Percentiles rank a stretch among this genome's conserved stretches.
These are phyloP conservation scores for Chalcis sispes DNA, from an alignment of 2,888 invertebrate genomes.

Conservation along the genomic window DNA sequence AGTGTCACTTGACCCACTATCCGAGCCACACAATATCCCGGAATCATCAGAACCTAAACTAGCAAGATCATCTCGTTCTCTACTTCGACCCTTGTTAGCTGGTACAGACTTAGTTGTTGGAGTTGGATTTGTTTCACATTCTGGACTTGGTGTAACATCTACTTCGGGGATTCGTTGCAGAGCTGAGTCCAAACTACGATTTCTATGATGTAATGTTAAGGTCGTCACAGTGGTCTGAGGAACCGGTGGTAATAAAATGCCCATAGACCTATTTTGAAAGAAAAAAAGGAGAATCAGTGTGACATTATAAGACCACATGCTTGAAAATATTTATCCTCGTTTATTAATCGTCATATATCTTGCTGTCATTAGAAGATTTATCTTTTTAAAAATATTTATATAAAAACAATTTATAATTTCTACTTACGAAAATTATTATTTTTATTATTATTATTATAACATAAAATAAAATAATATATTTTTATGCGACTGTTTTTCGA, in stretches of 20 bases:
- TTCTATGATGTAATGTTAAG: conserved; percentile 82
- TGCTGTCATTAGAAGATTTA: too few species aligned
- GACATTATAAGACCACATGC: neutral
- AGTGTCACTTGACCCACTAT: conserved; percentile 76
- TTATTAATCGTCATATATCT: too few species aligned
- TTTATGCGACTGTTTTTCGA: too few species aligned
- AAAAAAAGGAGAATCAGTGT: neutral
- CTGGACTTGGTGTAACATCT: conserved; percentile 83
- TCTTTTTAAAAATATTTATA: too few species aligned
- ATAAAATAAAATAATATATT: too few species aligned
- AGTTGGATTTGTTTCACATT: conserved; percentile 77
- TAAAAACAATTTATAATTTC: too few species aligned
- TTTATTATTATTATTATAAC: too few species aligned
- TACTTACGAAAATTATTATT: too few species aligned
- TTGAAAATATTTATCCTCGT: neutral
- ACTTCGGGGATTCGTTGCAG: conserved; percentile 93
- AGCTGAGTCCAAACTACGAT: conserved; percentile 93
- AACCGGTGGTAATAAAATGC: conserved; percentile 81
- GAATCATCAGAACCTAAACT: conserved; percentile 88
- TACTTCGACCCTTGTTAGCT: conserved; percentile 72
- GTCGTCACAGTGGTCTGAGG: conserved; percentile 78
- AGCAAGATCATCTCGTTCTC: conserved; percentile 79
- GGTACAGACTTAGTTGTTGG: conserved; percentile 58
- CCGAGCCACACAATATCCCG: conserved; percentile 83
- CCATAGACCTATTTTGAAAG: conserved; percentile 79